A percentile compares a stretch with the other conserved stretches of the same genome.
phyloP scores from a whole-genome alignment of 2,888 invertebrate genomes.

The Loripinus fragilis region DNA sequence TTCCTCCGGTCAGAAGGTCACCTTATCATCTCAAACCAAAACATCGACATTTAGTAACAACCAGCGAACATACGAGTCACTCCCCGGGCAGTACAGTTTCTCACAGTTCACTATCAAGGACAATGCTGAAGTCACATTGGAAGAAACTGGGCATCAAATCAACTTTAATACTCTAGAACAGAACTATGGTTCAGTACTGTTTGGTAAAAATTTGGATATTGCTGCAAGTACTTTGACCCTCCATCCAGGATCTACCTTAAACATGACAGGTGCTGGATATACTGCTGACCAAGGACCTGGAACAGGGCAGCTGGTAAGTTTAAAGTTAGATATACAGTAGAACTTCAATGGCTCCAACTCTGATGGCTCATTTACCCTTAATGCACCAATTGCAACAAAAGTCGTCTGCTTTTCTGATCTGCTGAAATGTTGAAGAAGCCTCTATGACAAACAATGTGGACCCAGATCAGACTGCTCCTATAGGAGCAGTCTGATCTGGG shows the following conservation, averaged over 20 bases:
- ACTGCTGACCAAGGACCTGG: slow-evolving; percentile 64
- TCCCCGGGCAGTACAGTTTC: slow-evolving; percentile 69
- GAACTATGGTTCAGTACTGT: slow-evolving; percentile 64
- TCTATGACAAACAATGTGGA: too few species aligned
- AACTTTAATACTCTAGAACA: slow-evolving; percentile 65
- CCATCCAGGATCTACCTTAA: slow-evolving; percentile 68
- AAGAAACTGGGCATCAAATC: slow-evolving; percentile 56
- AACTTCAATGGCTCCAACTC: too few species aligned
- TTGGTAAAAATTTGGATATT: slow-evolving; percentile 61
- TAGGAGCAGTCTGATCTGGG: too few species aligned
- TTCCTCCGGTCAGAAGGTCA: slow-evolving; percentile 65
- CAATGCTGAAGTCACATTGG: slow-evolving; percentile 63
- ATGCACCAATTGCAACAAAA: too few species aligned
- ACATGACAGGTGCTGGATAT: slow-evolving; percentile 65
- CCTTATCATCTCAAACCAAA: slow-evolving; percentile 64
- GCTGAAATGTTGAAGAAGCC: too few species aligned
- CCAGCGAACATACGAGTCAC: slow-evolving; percentile 48
- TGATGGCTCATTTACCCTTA: too few species aligned
- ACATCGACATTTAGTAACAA: slow-evolving; percentile 65
- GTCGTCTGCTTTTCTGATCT: too few species aligned
- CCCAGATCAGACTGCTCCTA: too few species aligned
- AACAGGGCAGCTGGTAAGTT: slow-evolving; percentile 62
- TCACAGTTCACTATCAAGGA: slow-evolving; percentile 69
- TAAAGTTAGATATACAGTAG: too few species aligned
- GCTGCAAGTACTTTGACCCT: slow-evolving; percentile 64